Conservation (phyloP, 2,113 vertebrate genomes). For the Lichenostomus cassidix region DNA sequence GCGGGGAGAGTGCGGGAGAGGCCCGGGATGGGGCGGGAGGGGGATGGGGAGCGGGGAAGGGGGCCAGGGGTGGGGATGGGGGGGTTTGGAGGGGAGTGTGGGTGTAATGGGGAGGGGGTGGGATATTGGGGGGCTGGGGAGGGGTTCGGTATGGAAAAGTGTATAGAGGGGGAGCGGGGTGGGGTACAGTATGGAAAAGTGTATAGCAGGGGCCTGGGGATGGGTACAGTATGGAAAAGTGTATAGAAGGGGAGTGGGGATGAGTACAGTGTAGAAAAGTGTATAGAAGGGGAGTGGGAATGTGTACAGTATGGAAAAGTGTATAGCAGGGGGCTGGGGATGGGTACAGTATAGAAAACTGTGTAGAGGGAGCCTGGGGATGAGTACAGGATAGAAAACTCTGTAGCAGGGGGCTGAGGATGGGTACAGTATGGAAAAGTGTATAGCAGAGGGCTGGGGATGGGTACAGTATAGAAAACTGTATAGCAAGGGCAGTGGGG, state of each 20-base stretch:
- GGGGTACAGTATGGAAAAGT: neutral
- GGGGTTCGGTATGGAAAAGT: neutral
- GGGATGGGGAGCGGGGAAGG: no score
- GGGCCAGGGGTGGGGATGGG: no score
- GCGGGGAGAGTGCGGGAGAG: no score
- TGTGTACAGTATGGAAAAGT: neutral
- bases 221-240: neutral
- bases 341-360: neutral
- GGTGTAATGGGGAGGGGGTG: neutral
- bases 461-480: neutral
- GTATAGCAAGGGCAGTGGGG: neutral
- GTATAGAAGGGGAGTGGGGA: neutral
- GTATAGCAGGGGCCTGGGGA: accelerated
- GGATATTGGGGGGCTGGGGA: accelerated
- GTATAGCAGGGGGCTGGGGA: no score
- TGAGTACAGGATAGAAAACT: neutral
- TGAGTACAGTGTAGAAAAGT: neutral
- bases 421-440: neutral
- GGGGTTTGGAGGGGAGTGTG: no score
- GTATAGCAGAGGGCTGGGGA: no score
- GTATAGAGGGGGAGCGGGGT: neutral
- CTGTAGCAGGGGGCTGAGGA: neutral
- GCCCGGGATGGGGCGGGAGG: no score
- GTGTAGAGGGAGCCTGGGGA: neutral
- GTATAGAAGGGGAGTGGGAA: accelerated